Evolutionary conservation across 2,888 invertebrate species (phyloP).

Genomic region (Mythimna lalbum): DNA sequence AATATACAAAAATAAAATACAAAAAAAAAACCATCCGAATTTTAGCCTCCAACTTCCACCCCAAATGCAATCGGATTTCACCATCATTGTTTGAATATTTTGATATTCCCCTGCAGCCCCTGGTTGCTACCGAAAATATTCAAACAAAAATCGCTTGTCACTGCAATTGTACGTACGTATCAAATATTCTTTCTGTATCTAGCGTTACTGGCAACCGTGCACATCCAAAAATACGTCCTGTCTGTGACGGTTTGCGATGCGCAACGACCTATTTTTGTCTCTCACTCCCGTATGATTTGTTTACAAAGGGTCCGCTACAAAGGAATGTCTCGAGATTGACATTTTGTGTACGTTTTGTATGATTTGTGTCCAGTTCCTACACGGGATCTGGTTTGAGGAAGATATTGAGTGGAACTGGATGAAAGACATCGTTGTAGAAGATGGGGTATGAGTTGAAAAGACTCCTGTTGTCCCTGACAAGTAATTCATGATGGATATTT

Average conservation of each 20-base stretch:
- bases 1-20: neutral
- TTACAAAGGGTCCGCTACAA: conserved; percentile 75
- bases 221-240: conserved; percentile 75
- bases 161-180: conserved; percentile 46
- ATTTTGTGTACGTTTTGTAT: conserved; percentile 54
- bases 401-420: conserved; percentile 11
- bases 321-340: conserved; percentile 65
- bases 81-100: conserved; percentile 22
- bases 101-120: conserved; percentile 5
- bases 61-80: conserved; percentile 10
- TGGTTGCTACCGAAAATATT: conserved; percentile 13
- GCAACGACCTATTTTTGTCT: conserved; percentile 75
- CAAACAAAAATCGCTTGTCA: conserved; percentile 37
- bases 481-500: conserved; percentile 15
- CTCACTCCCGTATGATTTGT: conserved; percentile 70
- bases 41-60: neutral
- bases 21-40: neutral
- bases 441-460: conserved; percentile 6
- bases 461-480: conserved; percentile 19
- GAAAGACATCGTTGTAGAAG: conserved; percentile 19
- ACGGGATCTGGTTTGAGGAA: conserved; percentile 34
- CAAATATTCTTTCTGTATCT: conserved; percentile 61
- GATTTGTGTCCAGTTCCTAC: conserved; percentile 49
- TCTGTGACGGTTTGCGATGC: conserved; percentile 66
- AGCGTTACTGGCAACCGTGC: conserved; percentile 70